Evolutionary conservation across 2,888 invertebrate genomes (phyloP).

Genomic region (Meiosimyza platycephala): DNA sequence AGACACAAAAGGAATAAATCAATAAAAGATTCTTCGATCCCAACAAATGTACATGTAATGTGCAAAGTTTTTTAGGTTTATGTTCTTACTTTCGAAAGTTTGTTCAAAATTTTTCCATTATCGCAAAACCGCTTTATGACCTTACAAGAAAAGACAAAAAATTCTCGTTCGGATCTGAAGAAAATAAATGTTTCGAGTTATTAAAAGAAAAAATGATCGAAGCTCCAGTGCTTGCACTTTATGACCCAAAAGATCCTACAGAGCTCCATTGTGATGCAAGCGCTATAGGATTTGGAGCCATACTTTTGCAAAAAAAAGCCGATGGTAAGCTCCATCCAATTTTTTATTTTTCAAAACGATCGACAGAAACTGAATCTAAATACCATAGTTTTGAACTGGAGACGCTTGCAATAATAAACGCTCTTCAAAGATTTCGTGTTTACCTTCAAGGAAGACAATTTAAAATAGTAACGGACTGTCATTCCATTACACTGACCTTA

Average conservation of each 20-base stretch:
- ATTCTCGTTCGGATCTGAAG: slow-evolving; percentile 38
- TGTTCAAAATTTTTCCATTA: slow-evolving; percentile 38
- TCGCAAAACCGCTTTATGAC: slow-evolving; percentile 38
- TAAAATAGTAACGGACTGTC: slow-evolving; percentile 23
- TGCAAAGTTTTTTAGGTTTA: slow-evolving; percentile 37
- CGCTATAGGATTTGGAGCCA: slow-evolving; percentile 31
- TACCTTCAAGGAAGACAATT: slow-evolving; percentile 19
- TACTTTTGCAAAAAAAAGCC: slow-evolving; percentile 30
- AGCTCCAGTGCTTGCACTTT: slow-evolving; percentile 32
- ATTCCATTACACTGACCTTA: slow-evolving; percentile 30
- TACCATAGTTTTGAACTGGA: slow-evolving; percentile 25
- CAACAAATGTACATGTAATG: slow-evolving; percentile 16
- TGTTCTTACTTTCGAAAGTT: slow-evolving; percentile 42
- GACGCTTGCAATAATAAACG: slow-evolving; percentile 14
- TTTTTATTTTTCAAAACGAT: slow-evolving; percentile 16
- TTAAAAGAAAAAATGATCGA: slow-evolving; percentile 34
- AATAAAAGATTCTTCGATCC: not conserved
- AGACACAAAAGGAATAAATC: not conserved
- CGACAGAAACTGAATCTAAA: not conserved
- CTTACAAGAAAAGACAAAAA: slow-evolving; percentile 38
- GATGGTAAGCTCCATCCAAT: too few species aligned
- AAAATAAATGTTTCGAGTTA: slow-evolving; percentile 35
- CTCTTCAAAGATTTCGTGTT: slow-evolving; percentile 30
- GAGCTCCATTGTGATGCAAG: slow-evolving; percentile 41
- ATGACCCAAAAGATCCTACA: not conserved